These are phyloP conservation scores for Ceuthmochares aereus DNA, from an alignment of 2,113 vertebrate genomes.

Conservation along the genomic window DNA sequence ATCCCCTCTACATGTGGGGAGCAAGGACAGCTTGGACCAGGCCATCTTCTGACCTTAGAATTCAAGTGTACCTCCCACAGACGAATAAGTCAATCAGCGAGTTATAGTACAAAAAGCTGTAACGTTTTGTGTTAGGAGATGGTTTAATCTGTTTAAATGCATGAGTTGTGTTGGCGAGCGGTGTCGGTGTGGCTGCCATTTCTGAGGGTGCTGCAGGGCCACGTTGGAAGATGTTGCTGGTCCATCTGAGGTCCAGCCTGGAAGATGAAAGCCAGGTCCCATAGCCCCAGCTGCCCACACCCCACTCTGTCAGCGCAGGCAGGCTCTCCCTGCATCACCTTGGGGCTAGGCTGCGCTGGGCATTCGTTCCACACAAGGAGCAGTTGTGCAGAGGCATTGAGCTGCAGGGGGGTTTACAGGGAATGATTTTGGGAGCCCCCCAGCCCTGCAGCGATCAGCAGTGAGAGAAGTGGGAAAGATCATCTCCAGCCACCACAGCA, in stretches of 20 bases:
- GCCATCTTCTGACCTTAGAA: background rate
- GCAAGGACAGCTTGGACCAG: background rate
- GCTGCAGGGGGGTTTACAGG: background rate
- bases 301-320: background rate
- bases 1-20: background rate
- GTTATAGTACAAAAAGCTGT: background rate
- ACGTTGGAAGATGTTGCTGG: background rate
- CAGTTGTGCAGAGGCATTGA: fast-evolving
- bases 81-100: background rate
- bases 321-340: background rate
- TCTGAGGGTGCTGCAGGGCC: background rate
- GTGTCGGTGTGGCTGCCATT: fast-evolving
- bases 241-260: too few relatives aligned
- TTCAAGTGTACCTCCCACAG: background rate
- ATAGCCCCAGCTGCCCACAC: fast-evolving
- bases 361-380: background rate
- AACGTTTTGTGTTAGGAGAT: background rate
- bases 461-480: background rate
- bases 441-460: background rate
- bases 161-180: background rate
- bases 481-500: fast-evolving
- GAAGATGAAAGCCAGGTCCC: background rate
- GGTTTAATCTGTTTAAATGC: background rate
- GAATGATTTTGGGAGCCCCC: background rate
- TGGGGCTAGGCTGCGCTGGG: background rate